phyloP scores from a whole-genome alignment of 2,888 invertebrate genomes.

The Erebia aethiops region DNA sequence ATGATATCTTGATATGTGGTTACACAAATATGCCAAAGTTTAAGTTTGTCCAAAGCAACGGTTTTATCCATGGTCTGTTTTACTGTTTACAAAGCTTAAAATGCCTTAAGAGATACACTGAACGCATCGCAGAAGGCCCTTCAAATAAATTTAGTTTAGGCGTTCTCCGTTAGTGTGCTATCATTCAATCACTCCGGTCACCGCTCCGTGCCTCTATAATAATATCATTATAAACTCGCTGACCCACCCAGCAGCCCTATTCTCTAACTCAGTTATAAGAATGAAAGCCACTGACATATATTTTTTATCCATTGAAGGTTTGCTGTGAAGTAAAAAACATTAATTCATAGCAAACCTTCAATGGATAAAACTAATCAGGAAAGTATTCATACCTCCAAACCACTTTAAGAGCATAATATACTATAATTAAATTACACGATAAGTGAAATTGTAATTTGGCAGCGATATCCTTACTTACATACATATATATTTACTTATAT shows the following conservation, averaged over 20 bases:
- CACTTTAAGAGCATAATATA: not conserved
- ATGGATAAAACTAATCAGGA: too few species aligned
- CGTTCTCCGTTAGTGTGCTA: slow-evolving; percentile 47
- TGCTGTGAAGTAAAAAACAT: too few species aligned
- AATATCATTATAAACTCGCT: not conserved
- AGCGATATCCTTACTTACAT: not conserved
- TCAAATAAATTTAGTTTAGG: slow-evolving; percentile 56
- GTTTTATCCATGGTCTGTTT: slow-evolving; percentile 1
- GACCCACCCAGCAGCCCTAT: too few species aligned
- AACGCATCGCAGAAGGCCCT: slow-evolving; percentile 42
- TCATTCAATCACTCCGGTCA: slow-evolving; percentile 70
- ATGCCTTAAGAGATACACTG: slow-evolving; percentile 23
- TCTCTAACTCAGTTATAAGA: too few species aligned
- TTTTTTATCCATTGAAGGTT: too few species aligned
- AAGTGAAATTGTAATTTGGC: slow-evolving; percentile 3
- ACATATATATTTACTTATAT: too few species aligned
- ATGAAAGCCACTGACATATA: too few species aligned
- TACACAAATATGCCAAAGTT: too few species aligned
- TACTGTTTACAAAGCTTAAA: slow-evolving; percentile 1
- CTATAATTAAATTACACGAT: not conserved
- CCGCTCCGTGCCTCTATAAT: slow-evolving; percentile 50
- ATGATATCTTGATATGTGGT: too few species aligned
- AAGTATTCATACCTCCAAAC: not conserved
- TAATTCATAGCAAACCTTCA: too few species aligned
- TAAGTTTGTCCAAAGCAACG: not conserved